Conservation (phyloP, 1,140 invertebrate species). For the Micrasema longulum region DNA sequence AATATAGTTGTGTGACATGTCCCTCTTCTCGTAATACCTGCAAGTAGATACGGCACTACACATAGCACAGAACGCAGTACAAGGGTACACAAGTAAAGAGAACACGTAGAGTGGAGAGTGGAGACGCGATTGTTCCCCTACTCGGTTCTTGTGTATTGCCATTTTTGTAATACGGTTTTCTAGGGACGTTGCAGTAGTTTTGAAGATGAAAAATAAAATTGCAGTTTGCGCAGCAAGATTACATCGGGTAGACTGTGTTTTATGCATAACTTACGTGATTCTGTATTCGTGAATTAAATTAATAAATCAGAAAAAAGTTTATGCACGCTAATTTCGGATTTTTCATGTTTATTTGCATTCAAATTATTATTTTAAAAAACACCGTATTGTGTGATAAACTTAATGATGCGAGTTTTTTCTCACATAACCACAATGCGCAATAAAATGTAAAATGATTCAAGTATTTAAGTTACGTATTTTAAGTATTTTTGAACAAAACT, state of each 20-base stretch:
- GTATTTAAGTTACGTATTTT: too few species aligned
- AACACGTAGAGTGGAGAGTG: constrained; percentile 32
- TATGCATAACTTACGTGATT: constrained; percentile 42
- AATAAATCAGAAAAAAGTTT: constrained; percentile 12
- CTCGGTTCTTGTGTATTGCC: constrained; percentile 45
- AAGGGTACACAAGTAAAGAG: constrained; percentile 19
- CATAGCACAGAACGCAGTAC: neutral
- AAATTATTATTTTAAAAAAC: too few species aligned
- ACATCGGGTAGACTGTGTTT: constrained; percentile 36
- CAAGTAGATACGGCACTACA: too few species aligned
- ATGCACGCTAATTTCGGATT: too few species aligned
- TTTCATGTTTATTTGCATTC: too few species aligned
- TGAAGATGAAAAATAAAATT: constrained; percentile 56
- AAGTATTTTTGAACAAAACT: too few species aligned
- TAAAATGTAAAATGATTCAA: too few species aligned
- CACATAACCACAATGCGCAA: too few species aligned
- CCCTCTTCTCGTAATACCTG: neutral
- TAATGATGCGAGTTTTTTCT: too few species aligned
- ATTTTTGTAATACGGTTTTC: constrained; percentile 54
- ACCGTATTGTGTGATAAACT: too few species aligned
- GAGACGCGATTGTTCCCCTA: constrained; percentile 45
- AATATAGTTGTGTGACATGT: constrained; percentile 13
- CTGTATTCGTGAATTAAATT: constrained; percentile 20
- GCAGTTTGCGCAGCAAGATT: constrained; percentile 53
- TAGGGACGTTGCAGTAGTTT: constrained; percentile 50